Evolutionary conservation across 2,113 vertebrate genomes (phyloP).

Genomic region (Myiozetetes cayanensis): DNA sequence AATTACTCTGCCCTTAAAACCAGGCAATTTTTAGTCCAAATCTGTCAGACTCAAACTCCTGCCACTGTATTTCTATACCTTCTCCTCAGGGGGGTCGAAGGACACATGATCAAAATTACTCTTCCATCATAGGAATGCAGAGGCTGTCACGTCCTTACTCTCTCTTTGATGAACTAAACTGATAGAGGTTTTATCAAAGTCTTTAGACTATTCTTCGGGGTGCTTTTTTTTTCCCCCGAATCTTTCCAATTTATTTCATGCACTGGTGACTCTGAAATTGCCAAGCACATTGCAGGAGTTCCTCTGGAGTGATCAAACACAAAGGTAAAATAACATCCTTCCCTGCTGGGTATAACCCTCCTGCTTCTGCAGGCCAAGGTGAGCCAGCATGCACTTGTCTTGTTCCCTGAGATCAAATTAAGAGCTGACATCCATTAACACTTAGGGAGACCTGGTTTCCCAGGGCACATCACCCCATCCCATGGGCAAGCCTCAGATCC

Average conservation of each 20-base stretch:
- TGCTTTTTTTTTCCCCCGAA: not conserved
- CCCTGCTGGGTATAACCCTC: not conserved
- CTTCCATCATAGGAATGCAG: not conserved
- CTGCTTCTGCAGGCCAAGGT: not conserved
- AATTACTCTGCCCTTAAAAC: not conserved
- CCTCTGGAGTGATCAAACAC: not conserved
- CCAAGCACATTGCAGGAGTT: not conserved
- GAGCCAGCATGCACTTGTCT: not conserved
- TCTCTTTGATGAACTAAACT: not conserved
- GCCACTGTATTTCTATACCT: not conserved
- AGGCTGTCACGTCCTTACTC: not conserved
- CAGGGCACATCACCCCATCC: rapidly evolving
- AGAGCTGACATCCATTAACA: not conserved
- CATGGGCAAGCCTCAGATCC: not conserved
- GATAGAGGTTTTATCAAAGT: not conserved
- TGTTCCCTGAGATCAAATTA: not conserved
- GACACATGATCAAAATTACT: not conserved
- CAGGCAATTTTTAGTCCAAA: not conserved
- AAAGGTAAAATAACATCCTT: not conserved
- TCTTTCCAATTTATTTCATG: not conserved
- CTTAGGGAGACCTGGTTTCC: not conserved
- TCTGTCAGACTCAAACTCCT: not conserved
- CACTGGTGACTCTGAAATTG: not conserved
- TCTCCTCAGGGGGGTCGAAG: not conserved
- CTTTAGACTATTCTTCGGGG: not conserved